Base-by-base conservation (phyloP, 92 coral and sea anemone genomes). In the Zoanthus solanderi region DNA sequence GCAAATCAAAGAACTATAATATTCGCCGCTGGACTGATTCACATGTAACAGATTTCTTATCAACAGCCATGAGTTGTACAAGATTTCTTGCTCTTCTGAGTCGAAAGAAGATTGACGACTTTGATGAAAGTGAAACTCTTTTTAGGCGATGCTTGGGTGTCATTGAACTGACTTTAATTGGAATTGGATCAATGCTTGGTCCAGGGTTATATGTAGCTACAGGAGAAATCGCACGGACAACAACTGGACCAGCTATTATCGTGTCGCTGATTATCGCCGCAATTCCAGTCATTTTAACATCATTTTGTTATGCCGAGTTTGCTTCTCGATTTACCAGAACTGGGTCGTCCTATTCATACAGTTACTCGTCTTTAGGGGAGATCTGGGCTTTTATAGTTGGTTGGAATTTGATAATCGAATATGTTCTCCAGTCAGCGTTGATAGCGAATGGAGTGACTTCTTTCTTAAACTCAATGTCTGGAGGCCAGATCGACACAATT, bases 171-270 rank as follows among this genome's bases (percentile, higher is more conserved):
- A 89, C 88, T 53, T 83, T 95, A 29, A 90, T 95, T n/a, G 96
- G 98, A 12, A 71, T 95, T 65, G 96, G 98, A 8, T 95, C 98
- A 44, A 95, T 95, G 98, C 89, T 95, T 2, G 98, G 98, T 0
- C 93, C 94, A 5, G 98, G 98, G 50, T 85, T 95, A 87, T 95
- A 95, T 71, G 93, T 95, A 16, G 98, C 98, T 37, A 93, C 98
- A 10, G 96, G 96, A 1, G 93, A 92, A 78, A 95, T 95, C 9
- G 98, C 98, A 23, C 94, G 98, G 37, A 89, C 88, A 15, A 95
- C 98, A 28, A 95, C 98, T 6, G 98, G 98, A 0, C 98, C 98
- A 31, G 98, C 98, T 58, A 95, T 95, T 45, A 91, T 95, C 2
- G 83, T 95, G 7, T 95, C 98, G 0, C 90, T 95, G 7, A 78